These are phyloP conservation scores for Hypselothyrea guttata DNA, from an alignment of 2,888 invertebrate species.

Conservation along the genomic window DNA sequence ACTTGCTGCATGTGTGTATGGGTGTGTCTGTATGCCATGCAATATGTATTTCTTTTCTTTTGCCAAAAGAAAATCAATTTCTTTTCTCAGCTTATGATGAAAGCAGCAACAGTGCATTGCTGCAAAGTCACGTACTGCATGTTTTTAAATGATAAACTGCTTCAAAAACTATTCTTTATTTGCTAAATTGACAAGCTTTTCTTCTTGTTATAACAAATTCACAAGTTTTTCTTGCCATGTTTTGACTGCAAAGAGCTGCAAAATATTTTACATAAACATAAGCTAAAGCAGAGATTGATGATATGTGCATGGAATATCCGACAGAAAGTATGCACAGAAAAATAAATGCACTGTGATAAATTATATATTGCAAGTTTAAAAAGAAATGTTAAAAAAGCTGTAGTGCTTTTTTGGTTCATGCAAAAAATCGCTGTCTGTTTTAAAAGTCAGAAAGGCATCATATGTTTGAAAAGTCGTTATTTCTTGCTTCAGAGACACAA, in stretches of 20 bases:
- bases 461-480: too few species aligned
- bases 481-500: too few species aligned
- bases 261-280: too few species aligned
- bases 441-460: too few species aligned
- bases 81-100: constrained; percentile 47
- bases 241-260: background rate
- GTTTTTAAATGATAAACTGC: constrained; percentile 35
- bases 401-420: too few species aligned
- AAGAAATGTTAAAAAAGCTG: too few species aligned
- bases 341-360: too few species aligned
- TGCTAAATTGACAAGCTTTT: constrained; percentile 4
- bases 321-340: too few species aligned
- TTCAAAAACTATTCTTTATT: constrained; percentile 12
- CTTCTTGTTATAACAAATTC: background rate
- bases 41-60: constrained; percentile 34
- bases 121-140: constrained; percentile 55
- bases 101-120: constrained; percentile 28
- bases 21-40: constrained; percentile 41
- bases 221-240: background rate
- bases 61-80: constrained; percentile 59
- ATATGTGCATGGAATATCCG: too few species aligned
- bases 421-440: too few species aligned
- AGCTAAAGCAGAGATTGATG: too few species aligned
- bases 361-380: too few species aligned
- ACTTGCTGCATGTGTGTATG: constrained; percentile 38